Evolutionary conservation across 2,113 vertebrate genomes (phyloP).

Genomic region (Leucoraja erinaceus): DNA sequence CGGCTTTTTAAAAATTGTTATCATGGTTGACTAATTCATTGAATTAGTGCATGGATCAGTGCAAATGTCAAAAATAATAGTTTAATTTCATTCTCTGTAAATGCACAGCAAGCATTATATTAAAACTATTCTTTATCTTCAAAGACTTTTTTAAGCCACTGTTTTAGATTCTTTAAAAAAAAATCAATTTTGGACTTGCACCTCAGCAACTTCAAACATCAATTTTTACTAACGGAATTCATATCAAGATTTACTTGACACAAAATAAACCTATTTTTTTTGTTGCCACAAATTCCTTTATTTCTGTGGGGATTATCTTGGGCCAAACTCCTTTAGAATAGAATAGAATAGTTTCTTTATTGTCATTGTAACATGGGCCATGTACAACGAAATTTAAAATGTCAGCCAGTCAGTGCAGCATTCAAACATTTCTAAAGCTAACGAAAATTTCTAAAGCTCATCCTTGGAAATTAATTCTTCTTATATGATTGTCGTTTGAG

Average conservation of each 20-base stretch:
- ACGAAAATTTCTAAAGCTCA: too few relatives aligned
- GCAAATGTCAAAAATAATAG: not conserved
- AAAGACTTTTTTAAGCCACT: too few relatives aligned
- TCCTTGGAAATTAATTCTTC: not conserved
- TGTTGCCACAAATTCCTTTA: not conserved
- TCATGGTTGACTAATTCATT: not conserved
- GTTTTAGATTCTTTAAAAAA: not conserved
- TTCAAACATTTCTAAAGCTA: too few relatives aligned
- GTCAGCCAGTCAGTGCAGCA: too few relatives aligned
- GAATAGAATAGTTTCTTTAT: too few relatives aligned
- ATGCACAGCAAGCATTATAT: not conserved
- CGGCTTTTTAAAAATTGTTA: not conserved
- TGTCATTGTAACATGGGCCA: too few relatives aligned
- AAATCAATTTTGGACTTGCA: too few relatives aligned
- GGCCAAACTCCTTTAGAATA: not conserved
- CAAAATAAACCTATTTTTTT: not conserved
- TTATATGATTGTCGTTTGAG: not conserved
- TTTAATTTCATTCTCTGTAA: not conserved
- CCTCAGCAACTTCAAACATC: not conserved
- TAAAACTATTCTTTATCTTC: not conserved
- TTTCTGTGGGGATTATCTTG: not conserved
- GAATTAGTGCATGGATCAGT: not conserved
- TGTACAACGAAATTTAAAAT: too few relatives aligned
- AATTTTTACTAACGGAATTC: not conserved
- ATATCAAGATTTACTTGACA: not conserved